Evolutionary conservation across 2,797 vertebrate genomes (phyloP), one percentile per base, ranked within the genome.

Genomic region (Hirundo rustica): DNA sequence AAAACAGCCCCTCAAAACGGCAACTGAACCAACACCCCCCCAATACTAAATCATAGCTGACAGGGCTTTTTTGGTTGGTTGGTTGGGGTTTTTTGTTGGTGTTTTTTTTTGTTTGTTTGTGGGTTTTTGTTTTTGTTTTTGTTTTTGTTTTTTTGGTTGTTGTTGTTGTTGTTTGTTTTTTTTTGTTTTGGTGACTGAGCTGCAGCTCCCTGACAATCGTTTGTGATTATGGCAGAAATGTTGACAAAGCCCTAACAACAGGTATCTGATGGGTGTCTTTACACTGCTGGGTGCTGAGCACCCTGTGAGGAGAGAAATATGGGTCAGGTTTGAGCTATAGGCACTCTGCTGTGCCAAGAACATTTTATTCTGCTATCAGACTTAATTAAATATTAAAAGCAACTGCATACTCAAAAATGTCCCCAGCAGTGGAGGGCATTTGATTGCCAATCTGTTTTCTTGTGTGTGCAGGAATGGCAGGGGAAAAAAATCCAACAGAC

Each of bases 371-470:
- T 85, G 60, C 92, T 96, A 94, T 72, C 74, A 22, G 81, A 92
- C 57, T 72, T 88, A 93, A 95, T 91, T 87, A 95, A 97, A 96
- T 42, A 54, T 61, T 95, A 71, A 93, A 87, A 65, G 65, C 62
- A 89, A 83, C 68, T 75, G 51, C 74, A 74, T 87, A 47, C 71
- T 90, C 53, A 51, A 75, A 83, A 89, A 81, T 12, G 72, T 79
- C 86, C 77, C 65, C 58, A 86, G 72, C 65, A 51, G 57, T 29
- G 42, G 79, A 93, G 55, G 80, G 47, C 80, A 54, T 61, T 44
- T 55, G 82, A 81, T 55, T 89, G 32, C 53, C 79, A 79, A 82
- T 72, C 23, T 66, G 30, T 66, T 60, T 85, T 30, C 45, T 66
- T 81, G 47, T 12, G 30, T 21, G n/a, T 32, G 17, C 29, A 25